Evolutionary conservation across 2,797 vertebrate genomes (phyloP).

Genomic region (Rhinatrema bivittatum): DNA sequence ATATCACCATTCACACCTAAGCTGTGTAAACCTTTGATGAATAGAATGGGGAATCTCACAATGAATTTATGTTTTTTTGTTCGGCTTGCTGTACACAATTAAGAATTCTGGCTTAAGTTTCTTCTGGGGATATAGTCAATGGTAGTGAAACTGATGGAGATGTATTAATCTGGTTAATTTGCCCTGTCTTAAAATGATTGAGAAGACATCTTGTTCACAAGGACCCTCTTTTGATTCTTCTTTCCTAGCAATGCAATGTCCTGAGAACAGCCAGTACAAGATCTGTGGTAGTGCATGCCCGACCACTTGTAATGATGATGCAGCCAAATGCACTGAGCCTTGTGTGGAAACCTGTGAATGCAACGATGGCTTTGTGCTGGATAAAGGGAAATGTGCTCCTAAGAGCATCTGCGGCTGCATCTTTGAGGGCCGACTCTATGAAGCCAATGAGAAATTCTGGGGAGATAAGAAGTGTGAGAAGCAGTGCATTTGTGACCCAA

Average conservation of each 20-base stretch:
- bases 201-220: too few relatives aligned
- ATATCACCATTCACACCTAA: too few relatives aligned
- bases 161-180: too few relatives aligned
- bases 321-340: conserved; percentile 37
- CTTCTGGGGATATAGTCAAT: too few relatives aligned
- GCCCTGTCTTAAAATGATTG: too few relatives aligned
- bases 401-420: conserved; percentile 57
- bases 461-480: conserved; percentile 42
- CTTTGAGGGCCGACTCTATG: conserved; percentile 44
- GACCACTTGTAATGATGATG: conserved; percentile 52
- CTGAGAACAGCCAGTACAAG: conserved; percentile 60
- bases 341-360: conserved; percentile 75
- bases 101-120: too few relatives aligned
- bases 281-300: conserved; percentile 55
- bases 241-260: conserved; percentile 53
- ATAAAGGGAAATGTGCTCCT: conserved; percentile 49
- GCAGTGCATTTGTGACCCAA: conserved; percentile 50
- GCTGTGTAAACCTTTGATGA: too few relatives aligned
- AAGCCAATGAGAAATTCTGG: conserved; percentile 59
- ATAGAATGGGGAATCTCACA: too few relatives aligned
- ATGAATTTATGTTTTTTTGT: too few relatives aligned
- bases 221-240: conserved; percentile 21
- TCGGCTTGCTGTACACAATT: too few relatives aligned
- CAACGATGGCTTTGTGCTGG: conserved; percentile 49
- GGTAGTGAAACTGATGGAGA: too few relatives aligned